phyloP scores from a whole-genome alignment of 1,140 invertebrate species.

The Brachionus plicatilis region DNA sequence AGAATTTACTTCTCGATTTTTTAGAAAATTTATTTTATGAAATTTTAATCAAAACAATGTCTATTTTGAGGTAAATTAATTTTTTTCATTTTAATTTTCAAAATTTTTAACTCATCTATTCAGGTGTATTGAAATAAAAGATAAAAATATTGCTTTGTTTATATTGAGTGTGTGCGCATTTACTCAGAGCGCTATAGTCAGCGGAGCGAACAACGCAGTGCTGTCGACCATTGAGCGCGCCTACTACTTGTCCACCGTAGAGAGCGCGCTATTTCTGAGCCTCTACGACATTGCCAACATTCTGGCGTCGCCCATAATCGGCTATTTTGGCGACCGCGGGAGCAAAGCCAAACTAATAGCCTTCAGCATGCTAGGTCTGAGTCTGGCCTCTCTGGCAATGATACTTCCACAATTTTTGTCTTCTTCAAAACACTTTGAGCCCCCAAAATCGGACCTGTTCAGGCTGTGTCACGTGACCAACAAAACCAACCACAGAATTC shows the following conservation, averaged over 20 bases:
- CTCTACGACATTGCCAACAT: constrained; percentile 17
- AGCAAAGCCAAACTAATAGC: constrained; percentile 3
- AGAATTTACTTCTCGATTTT: neutral
- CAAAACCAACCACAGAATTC: neutral
- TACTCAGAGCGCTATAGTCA: neutral
- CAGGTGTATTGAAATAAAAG: constrained; percentile 1
- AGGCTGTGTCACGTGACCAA: neutral
- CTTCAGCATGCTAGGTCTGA: neutral
- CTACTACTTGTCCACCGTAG: neutral
- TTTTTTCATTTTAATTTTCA: neutral
- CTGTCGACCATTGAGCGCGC: constrained; percentile 22
- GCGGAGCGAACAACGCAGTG: constrained; percentile 32
- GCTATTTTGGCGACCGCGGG: constrained; percentile 22
- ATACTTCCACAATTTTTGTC: neutral
- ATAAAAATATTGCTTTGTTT: neutral
- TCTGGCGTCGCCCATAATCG: constrained; percentile 14
- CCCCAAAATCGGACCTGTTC: neutral
- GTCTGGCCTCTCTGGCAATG: neutral
- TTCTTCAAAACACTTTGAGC: neutral
- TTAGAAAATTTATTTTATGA: neutral
- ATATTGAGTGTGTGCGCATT: neutral
- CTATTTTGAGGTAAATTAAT: neutral
- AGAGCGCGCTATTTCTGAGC: neutral
- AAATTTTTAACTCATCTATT: neutral
- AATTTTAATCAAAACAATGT: neutral